Conservation (phyloP, 2,888 invertebrate species). For the Chydorus sphaericus region DNA sequence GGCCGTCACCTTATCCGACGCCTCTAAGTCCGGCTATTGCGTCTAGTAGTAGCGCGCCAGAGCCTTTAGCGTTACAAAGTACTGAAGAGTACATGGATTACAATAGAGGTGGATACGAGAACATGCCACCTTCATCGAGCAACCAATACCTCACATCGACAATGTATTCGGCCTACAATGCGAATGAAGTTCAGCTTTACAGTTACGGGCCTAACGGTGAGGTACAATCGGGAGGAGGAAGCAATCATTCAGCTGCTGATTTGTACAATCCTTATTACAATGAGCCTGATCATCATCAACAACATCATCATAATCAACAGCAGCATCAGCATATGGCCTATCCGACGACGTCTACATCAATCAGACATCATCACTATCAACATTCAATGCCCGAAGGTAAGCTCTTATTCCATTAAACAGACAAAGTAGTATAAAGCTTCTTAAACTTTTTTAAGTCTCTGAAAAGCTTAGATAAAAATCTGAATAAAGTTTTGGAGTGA, state of each 20-base stretch:
- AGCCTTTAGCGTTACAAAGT: too few species aligned
- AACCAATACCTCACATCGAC: slow-evolving; percentile 3
- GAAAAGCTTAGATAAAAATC: too few species aligned
- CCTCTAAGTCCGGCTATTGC: background rate
- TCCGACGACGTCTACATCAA: background rate
- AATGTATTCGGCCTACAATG: slow-evolving; percentile 1
- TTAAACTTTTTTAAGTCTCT: too few species aligned
- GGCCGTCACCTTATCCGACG: background rate
- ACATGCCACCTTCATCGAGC: background rate
- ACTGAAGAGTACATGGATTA: too few species aligned
- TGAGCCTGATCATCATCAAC: background rate
- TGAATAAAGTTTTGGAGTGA: too few species aligned
- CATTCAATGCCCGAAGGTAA: slow-evolving; percentile 3
- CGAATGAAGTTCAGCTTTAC: slow-evolving; percentile 8
- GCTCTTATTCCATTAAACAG: background rate
- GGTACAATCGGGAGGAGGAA: background rate
- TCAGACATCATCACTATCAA: too few species aligned
- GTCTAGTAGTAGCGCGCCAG: background rate
- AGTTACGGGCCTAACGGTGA: slow-evolving; percentile 5
- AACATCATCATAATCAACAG: background rate
- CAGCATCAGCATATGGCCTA: slow-evolving; percentile 6
- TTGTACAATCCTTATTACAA: slow-evolving; percentile 10
- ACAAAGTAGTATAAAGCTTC: background rate
- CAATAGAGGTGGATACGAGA: too few species aligned
- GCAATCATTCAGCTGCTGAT: slow-evolving; percentile 1